Percentiles rank a stretch among this genome's conserved stretches.
Conservation (phyloP, 2,797 vertebrate species). For the Lepus oiostolus region DNA sequence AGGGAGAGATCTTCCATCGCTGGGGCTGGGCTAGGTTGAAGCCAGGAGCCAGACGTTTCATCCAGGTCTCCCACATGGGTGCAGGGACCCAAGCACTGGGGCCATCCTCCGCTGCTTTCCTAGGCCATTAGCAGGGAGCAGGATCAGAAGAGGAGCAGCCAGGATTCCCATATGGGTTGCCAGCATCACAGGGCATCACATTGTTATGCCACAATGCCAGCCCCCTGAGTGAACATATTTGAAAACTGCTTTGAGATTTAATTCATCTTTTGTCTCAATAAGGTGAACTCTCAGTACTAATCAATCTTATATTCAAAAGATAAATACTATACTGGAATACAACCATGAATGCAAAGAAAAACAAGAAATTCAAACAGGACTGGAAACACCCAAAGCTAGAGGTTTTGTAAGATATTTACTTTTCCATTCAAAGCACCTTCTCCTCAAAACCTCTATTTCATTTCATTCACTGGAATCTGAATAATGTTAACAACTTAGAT, state of each 20-base stretch:
- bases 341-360: constrained; percentile 57
- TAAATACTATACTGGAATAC: constrained; percentile 10
- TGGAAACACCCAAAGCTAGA: constrained; percentile 47
- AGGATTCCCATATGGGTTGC: too few relatives aligned
- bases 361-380: constrained; percentile 58
- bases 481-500: constrained; percentile 69
- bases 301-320: constrained; percentile 62
- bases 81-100: too few relatives aligned
- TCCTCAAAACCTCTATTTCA: constrained; percentile 63
- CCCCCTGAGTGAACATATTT: constrained; percentile 12
- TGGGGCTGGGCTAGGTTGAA: too few relatives aligned
- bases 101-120: too few relatives aligned
- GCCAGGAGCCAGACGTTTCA: too few relatives aligned
- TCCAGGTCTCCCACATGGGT: too few relatives aligned
- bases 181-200: too few relatives aligned
- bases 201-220: too few relatives aligned
- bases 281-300: constrained; percentile 44
- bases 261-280: background rate
- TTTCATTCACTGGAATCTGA: constrained; percentile 71
- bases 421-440: constrained; percentile 71
- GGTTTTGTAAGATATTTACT: constrained; percentile 67
- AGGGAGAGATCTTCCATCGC: too few relatives aligned
- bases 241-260: constrained; percentile 66
- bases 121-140: too few relatives aligned
- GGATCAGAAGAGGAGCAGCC: too few relatives aligned